phyloP scores from a whole-genome alignment of 2,113 vertebrate species.

The Corvus hawaiiensis region DNA sequence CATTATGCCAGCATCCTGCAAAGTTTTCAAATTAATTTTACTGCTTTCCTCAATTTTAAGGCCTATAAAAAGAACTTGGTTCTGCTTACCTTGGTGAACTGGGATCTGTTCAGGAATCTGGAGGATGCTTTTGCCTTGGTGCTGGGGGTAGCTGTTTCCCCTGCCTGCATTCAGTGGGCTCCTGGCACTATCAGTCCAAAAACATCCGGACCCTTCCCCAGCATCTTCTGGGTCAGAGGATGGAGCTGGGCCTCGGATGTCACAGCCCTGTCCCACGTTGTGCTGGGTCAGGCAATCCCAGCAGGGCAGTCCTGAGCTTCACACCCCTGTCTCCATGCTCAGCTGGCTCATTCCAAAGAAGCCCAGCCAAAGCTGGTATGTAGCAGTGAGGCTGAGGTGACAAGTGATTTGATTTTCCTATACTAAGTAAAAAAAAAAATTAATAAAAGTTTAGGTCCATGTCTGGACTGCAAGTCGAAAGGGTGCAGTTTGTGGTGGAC shows the following conservation, averaged over 20 bases:
- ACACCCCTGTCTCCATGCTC: rapidly evolving
- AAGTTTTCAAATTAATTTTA: slow-evolving; percentile 75
- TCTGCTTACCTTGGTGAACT: slow-evolving; percentile 54
- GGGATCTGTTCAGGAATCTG: slow-evolving; percentile 41
- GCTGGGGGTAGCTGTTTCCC: background rate
- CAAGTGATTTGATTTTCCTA: background rate
- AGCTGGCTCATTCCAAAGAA: background rate
- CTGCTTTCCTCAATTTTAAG: slow-evolving; percentile 64
- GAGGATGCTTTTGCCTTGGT: background rate
- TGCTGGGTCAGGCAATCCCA: background rate
- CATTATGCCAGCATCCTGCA: slow-evolving; percentile 68
- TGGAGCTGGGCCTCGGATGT: background rate
- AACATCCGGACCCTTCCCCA: background rate
- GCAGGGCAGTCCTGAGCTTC: background rate
- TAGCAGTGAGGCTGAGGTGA: rapidly evolving
- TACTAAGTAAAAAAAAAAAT: background rate
- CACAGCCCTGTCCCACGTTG: background rate
- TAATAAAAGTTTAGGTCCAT: background rate
- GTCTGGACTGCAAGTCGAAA: background rate
- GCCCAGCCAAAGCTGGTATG: background rate
- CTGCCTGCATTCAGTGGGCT: background rate
- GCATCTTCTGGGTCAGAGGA: background rate
- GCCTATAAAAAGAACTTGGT: slow-evolving; percentile 52
- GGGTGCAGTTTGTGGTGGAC: background rate
- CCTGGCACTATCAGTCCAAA: background rate